Evolutionary conservation across 2,888 invertebrate genomes (phyloP).

Genomic region (Torymus tubicola): DNA sequence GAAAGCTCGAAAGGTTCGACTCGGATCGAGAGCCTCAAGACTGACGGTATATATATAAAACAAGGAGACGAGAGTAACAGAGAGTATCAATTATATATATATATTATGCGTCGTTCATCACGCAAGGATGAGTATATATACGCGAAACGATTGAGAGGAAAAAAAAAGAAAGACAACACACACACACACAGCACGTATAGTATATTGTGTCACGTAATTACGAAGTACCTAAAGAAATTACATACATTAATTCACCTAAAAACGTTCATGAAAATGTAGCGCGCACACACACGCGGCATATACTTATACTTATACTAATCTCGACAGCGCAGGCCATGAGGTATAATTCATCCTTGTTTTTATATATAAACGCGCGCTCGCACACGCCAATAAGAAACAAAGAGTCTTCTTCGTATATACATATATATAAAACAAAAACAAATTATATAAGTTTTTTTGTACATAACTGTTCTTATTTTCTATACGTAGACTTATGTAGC

Average conservation of each 20-base stretch:
- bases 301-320: not conserved
- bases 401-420: slow-evolving; percentile 22
- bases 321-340: not conserved
- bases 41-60: slow-evolving; percentile 24
- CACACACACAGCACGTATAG: not conserved
- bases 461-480: slow-evolving; percentile 37
- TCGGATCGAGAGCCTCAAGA: slow-evolving; percentile 42
- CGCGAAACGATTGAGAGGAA: not conserved
- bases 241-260: not conserved
- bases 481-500: too few relatives aligned
- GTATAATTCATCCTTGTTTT: slow-evolving; percentile 40
- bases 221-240: not conserved
- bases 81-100: slow-evolving; percentile 20
- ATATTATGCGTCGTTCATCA: slow-evolving; percentile 6
- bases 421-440: not conserved
- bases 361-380: not conserved
- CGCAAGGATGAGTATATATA: slow-evolving; percentile 39
- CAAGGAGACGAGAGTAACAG: slow-evolving; percentile 10
- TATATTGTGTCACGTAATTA: not conserved
- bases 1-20: not conserved
- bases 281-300: not conserved
- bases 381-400: not conserved
- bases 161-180: not conserved
- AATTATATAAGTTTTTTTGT: slow-evolving; percentile 19
- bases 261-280: not conserved